Evolutionary conservation across 2,888 invertebrate species (phyloP), one percentile per base, ranked within the genome.

Genomic region (Hemicrepidius hirtus): DNA sequence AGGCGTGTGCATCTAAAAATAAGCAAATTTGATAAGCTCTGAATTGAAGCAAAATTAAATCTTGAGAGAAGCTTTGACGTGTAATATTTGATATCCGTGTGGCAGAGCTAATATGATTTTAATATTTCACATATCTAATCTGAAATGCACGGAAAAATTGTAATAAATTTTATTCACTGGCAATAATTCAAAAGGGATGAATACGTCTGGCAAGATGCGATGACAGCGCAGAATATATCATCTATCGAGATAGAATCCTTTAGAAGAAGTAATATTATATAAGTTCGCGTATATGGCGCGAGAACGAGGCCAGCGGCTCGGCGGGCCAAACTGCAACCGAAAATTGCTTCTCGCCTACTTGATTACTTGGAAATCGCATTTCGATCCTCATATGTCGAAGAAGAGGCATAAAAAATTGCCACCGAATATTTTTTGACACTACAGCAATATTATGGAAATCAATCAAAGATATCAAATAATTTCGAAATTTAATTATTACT

Each of bases 151-250:
- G 80, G 84, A 84, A 83, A 84, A 84, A 84, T 79, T 77, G 78
- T 79, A 78, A 79, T 79, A 79, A 79, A 78, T 79, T 79, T 77
- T 76, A 77, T 80, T 80, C 80, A 82, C 80, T 84, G 83, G 85
- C 81, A 84, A 85, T 85, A 85, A 85, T 85, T 85, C 84, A 85
- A 84, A 83, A 81, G 82, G 84, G 83, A 84, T 84, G 85, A 85
- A 85, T 85, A 83, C 82, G 83, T 82, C 82, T 81, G 82, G 80
- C 78, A 79, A 80, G 81, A 80, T 75, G 80, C 82, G 83, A 82
- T 84, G 84, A 85, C 84, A 84, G 78, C 81, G 79, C 80, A 78
- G 83, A 83, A 85, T 85, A 84, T 84, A 85, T 85, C 85, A 85
- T 85, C 84, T 84, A 84, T 85, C 83, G 84, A 82, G 83, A 83